phyloP scores from a whole-genome alignment of 2,113 vertebrate genomes.

The Amazona guildingii region DNA sequence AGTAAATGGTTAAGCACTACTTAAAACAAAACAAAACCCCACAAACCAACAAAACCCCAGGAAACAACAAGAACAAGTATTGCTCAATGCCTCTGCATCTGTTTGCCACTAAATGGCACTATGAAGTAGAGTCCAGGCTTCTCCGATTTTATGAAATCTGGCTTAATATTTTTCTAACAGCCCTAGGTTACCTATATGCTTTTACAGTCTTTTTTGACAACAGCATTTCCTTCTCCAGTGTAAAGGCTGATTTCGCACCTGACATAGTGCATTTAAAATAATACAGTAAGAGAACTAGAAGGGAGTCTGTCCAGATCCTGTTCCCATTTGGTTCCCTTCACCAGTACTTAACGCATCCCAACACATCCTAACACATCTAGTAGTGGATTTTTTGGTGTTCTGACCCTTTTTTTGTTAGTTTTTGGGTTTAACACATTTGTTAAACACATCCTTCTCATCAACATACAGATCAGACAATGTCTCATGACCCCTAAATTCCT shows the following conservation, averaged over 20 bases:
- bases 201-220: neutral
- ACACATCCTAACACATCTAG: neutral
- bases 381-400: neutral
- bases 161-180: neutral
- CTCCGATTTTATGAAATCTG: neutral
- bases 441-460: neutral
- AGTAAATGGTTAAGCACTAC: neutral
- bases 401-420: neutral
- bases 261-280: neutral
- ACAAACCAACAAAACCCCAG: neutral
- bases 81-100: neutral
- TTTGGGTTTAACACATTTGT: neutral
- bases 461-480: neutral
- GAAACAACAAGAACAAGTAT: neutral
- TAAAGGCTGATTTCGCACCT: constrained; percentile 15
- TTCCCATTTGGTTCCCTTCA: neutral
- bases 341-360: neutral
- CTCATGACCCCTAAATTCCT: neutral
- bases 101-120: neutral
- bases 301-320: neutral
- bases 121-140: neutral
- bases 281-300: neutral
- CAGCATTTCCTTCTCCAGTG: neutral
- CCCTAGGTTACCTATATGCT: neutral
- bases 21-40: neutral